Percentiles rank a stretch among this genome's conserved stretches.
phyloP scores from a whole-genome alignment of 2,888 invertebrate species.

The Eurytoma adleriae region DNA sequence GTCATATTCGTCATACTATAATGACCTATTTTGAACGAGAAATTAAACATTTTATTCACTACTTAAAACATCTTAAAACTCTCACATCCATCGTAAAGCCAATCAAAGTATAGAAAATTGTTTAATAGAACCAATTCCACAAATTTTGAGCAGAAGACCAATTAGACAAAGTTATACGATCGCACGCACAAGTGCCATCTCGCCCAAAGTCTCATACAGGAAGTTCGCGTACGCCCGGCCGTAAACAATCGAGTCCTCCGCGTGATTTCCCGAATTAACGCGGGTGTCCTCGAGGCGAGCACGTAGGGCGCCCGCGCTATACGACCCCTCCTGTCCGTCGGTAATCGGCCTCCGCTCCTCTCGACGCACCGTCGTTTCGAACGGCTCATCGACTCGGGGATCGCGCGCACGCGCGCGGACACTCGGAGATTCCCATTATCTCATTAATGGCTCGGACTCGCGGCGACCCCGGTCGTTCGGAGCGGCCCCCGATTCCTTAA shows the following conservation, averaged over 20 bases:
- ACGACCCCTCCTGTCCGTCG: neutral
- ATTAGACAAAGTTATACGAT: neutral
- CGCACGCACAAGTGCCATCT: neutral
- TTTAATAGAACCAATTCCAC: too few species aligned
- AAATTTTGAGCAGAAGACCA: neutral
- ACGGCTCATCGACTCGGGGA: conserved; percentile 73
- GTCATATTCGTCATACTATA: too few species aligned
- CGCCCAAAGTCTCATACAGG: neutral
- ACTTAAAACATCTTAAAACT: too few species aligned
- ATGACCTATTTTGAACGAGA: too few species aligned
- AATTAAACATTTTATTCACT: too few species aligned
- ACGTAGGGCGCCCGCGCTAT: neutral
- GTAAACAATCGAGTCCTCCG: conserved; percentile 7
- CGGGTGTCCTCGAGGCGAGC: conserved; percentile 17
- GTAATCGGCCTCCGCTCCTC: conserved; percentile 36
- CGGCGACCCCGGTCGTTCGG: conserved; percentile 49
- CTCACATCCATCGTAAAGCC: too few species aligned
- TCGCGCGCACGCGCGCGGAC: conserved; percentile 53
- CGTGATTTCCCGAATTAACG: conserved; percentile 45
- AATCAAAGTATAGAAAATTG: too few species aligned
- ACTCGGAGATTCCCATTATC: conserved; percentile 65
- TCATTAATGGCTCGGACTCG: conserved; percentile 69
- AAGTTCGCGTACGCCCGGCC: neutral
- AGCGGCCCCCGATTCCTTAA: conserved; percentile 61
- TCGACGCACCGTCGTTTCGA: conserved; percentile 69